Conservation (phyloP, 2,888 invertebrate genomes). For the Alcis repandata region DNA sequence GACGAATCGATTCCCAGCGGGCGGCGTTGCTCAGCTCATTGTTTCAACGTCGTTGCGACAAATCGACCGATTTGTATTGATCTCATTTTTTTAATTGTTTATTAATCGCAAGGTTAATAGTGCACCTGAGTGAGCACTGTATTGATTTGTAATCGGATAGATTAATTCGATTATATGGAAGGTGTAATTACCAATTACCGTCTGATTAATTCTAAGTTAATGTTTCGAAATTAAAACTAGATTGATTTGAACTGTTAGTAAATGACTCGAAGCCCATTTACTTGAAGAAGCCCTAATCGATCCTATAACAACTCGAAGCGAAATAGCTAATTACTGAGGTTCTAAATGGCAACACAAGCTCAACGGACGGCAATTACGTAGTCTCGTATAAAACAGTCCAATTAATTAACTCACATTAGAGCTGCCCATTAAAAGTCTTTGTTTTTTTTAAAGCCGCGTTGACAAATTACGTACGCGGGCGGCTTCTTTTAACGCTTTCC, state of each 20-base stretch:
- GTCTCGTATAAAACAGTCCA: slow-evolving; percentile 64
- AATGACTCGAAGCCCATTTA: background rate
- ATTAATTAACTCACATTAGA: slow-evolving; percentile 76
- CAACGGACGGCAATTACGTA: slow-evolving; percentile 67
- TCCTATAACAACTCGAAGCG: slow-evolving; percentile 37
- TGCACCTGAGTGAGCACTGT: slow-evolving; percentile 39
- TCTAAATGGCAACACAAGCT: slow-evolving; percentile 60
- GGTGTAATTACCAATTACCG: slow-evolving; percentile 38
- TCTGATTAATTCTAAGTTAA: slow-evolving; percentile 32
- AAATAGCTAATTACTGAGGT: slow-evolving; percentile 47
- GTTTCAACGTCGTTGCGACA: slow-evolving; percentile 73
- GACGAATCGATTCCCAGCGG: slow-evolving; percentile 79
- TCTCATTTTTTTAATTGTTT: slow-evolving; percentile 74
- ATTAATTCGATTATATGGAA: slow-evolving; percentile 40
- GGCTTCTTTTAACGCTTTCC: slow-evolving; percentile 68
- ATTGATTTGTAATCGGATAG: slow-evolving; percentile 44
- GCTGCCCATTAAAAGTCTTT: slow-evolving; percentile 74
- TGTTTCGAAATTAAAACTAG: slow-evolving; percentile 25
- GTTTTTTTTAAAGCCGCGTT: slow-evolving; percentile 67
- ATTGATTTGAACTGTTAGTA: background rate
- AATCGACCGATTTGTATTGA: slow-evolving; percentile 71
- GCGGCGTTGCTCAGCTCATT: slow-evolving; percentile 54
- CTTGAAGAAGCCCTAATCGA: slow-evolving; percentile 34
- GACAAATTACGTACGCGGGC: slow-evolving; percentile 76
- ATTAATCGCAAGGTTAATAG: slow-evolving; percentile 56